Base-by-base conservation (phyloP, 2,113 vertebrate genomes). In the Cariama cristata region DNA sequence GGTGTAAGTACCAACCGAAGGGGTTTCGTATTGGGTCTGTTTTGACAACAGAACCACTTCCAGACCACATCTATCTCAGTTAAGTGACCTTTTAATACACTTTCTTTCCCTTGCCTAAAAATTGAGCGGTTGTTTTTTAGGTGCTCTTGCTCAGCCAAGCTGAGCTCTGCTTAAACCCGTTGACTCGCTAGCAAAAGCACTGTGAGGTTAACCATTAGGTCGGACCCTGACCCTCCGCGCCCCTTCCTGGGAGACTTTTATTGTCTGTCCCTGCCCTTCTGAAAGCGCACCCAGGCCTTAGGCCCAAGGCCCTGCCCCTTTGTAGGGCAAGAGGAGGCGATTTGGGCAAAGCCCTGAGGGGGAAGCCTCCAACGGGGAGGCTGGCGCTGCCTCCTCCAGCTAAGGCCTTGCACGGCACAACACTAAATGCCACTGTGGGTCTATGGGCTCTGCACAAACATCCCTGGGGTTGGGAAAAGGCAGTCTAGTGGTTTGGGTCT, bases 161-260 rank as follows among this genome's bases (percentile, higher is more conserved):
- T 95, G 96, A 92, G 95, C 92, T 97, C 93, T 97, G 94, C 93
- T 93, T 94, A 93, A 97, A 64, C 72, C 96, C 50, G 77, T 83
- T 3, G 4, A 88, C 89, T 74, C 42, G 2, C 92, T 92, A 76
- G 93, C 19, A 10, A 90, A 97, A 96, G 94, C 93, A 95, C 89
- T 49, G 81, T 44, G 86, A 95, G 86, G 96, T 97, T 96, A 97
- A 91, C 90, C 93, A 97, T 95, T 88, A 94, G 88, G 75, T 59
- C 1, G 62, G 89, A 96, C 94, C 96, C 91, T 96, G 94, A 30
- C 59, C 94, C 66, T 91, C 88, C 26, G 2, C 14, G 0, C 92
- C 93, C 79, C 62, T 93, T 86, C 79, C 86, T 13, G 2, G 17
- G 10, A 68, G 75, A 79, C 52, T 84, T 96, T 86, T 81, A 59